Evolutionary conservation across 1,140 invertebrate species (phyloP), one percentile per base, ranked within the genome.

Genomic region (Oscheius sp.): DNA sequence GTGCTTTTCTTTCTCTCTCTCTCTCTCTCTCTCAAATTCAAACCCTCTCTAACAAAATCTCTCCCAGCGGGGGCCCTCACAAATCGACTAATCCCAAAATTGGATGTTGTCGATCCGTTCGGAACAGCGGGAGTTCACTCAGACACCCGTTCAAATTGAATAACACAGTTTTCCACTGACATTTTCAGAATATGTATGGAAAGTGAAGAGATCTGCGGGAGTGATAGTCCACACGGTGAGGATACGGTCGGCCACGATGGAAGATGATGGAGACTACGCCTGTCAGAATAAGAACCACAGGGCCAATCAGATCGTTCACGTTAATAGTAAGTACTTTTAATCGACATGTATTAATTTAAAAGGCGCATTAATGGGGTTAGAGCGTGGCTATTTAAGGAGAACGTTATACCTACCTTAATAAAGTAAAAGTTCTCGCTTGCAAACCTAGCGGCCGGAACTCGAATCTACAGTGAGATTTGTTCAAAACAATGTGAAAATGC

Each of bases 141-240:
- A 1, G 36, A 15, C 55, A n/a, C 1, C 18, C 1, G 10, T 7
- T 42, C 1, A 13, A 7, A 67, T 68, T 32, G 31, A 3, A 63
- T 34, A 35, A 55, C 45, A 1, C 3, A 66, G 4, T 10, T 72
- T 18, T 3, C 0, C 26, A n/a, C 31, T 65, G 31, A 42, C 13
- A 65, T 58, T 73, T 74, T 52, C 66, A 74, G 73, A 74, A 63
- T 74, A 74, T 67, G 62, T 74, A n/a, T 58, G 49, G 18, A 74
- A 74, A 74, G 73, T 74, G 20, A 74, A 74, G 52, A n/a, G 73
- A 68, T 52, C 46, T 26, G 55, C 65, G 18, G 67, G 67, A 7
- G 73, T 74, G 0, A 45, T 71, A 4, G 65, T 70, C n/a, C 72
- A 74, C 28, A 68, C 59, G n/a, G 52, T 67, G 26, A 1, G 73